phyloP scores from a whole-genome alignment of 2,888 invertebrate genomes.

The Chydorus sphaericus region DNA sequence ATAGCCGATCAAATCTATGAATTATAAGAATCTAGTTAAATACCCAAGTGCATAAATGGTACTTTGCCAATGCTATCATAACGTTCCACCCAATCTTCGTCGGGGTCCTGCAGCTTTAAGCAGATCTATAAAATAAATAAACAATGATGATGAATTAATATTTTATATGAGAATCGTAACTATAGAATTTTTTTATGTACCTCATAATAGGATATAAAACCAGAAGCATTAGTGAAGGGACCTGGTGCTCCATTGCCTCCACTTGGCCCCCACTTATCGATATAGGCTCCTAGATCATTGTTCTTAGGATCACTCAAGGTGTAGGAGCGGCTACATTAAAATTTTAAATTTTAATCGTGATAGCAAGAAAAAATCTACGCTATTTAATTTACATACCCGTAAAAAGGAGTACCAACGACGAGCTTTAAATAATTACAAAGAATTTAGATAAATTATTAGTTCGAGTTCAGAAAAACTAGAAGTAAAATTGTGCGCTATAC shows the following conservation, averaged over 20 bases:
- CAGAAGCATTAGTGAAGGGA: conserved; percentile 70
- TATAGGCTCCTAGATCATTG: conserved; percentile 68
- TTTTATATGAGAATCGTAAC: neutral
- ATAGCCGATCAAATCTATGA: neutral
- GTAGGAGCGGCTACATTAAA: no score
- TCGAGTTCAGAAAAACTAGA: neutral
- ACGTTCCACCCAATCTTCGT: conserved; percentile 61
- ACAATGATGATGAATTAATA: no score
- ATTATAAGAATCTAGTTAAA: neutral
- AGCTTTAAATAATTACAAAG: conserved; percentile 28
- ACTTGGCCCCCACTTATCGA: conserved; percentile 82
- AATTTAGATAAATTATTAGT: neutral
- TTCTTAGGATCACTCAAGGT: conserved; percentile 69
- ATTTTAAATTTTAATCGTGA: no score
- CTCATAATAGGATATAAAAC: conserved; percentile 43
- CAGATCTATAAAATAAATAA: conserved; percentile 49
- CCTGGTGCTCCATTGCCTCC: conserved; percentile 75
- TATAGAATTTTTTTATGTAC: conserved; percentile 15
- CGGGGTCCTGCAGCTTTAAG: conserved; percentile 49
- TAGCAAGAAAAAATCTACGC: no score
- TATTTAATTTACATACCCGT: no score
- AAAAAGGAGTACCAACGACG: conserved; percentile 77
- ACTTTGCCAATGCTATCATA: conserved; percentile 72
- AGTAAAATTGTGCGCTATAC: neutral
- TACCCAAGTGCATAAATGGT: conserved; percentile 69